These are phyloP conservation scores for Dilophus febrilis DNA, from an alignment of 2,888 invertebrate species.

Conservation along the genomic window DNA sequence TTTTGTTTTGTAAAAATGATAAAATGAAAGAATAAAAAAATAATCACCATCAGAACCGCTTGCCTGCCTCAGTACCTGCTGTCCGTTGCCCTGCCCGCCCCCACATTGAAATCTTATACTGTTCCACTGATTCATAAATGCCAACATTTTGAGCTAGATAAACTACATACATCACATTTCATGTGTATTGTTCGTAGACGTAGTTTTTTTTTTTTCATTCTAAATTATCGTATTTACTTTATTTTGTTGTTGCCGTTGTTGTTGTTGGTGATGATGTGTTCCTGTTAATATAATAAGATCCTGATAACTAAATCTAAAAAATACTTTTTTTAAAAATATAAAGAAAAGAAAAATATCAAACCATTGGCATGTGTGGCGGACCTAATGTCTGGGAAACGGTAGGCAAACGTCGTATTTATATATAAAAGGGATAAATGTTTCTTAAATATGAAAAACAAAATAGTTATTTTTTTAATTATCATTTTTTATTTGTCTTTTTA, in stretches of 20 bases:
- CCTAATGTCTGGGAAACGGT: background rate
- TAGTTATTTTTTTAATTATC: background rate
- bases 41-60: conserved; percentile 6
- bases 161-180: background rate
- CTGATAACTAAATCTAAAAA: background rate
- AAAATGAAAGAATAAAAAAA: conserved; percentile 7
- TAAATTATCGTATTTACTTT: no score
- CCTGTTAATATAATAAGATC: background rate
- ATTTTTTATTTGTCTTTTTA: background rate
- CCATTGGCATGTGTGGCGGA: background rate
- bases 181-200: background rate
- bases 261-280: no score
- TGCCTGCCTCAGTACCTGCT: conserved; percentile 8
- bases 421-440: no score
- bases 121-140: background rate
- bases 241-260: no score
- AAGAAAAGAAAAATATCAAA: background rate
- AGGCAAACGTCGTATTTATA: conserved; percentile 11
- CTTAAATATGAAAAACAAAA: no score
- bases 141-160: background rate
- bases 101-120: conserved; percentile 3
- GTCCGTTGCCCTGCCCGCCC: no score
- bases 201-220: background rate
- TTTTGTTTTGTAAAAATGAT: conserved; percentile 8
- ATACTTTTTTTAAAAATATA: background rate